Conservation (phyloP, 2,888 invertebrate species). For the Cheilosia scutellata region DNA sequence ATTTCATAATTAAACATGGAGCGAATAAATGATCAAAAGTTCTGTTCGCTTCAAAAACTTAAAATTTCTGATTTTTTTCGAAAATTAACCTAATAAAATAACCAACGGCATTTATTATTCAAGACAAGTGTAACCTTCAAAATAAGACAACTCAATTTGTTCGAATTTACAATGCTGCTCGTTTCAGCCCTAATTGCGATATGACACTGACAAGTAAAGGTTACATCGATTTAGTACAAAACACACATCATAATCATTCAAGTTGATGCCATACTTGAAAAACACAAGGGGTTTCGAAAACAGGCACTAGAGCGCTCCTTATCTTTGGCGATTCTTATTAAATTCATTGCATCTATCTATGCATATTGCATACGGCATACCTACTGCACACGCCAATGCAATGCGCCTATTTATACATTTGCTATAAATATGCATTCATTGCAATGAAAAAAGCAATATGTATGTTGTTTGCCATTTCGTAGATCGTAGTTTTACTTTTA, state of each 20-base stretch:
- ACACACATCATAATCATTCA: conserved; percentile 30
- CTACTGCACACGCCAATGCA: conserved; percentile 28
- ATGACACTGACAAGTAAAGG: conserved; percentile 20
- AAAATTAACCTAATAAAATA: background rate
- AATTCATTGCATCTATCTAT: conserved; percentile 27
- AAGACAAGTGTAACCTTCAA: background rate
- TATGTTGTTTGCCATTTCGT: conserved; percentile 19
- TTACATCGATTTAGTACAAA: conserved; percentile 37
- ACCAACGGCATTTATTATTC: background rate
- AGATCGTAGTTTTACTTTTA: conserved; percentile 32
- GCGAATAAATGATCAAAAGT: too few species aligned
- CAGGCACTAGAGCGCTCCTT: conserved; percentile 23
- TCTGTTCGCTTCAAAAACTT: too few species aligned
- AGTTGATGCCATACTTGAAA: conserved; percentile 24
- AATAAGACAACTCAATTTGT: background rate
- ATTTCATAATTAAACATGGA: too few species aligned
- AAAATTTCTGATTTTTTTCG: too few species aligned
- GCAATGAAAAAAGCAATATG: conserved; percentile 42
- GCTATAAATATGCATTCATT: conserved; percentile 55
- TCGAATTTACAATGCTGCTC: background rate
- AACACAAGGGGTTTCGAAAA: conserved; percentile 1
- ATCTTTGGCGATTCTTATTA: conserved; percentile 41
- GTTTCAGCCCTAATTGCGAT: background rate
- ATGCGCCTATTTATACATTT: conserved; percentile 36
- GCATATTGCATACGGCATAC: conserved; percentile 30